These are phyloP conservation scores for Crocallis elinguaria DNA, from an alignment of 2,888 invertebrate genomes.

Conservation along the genomic window DNA sequence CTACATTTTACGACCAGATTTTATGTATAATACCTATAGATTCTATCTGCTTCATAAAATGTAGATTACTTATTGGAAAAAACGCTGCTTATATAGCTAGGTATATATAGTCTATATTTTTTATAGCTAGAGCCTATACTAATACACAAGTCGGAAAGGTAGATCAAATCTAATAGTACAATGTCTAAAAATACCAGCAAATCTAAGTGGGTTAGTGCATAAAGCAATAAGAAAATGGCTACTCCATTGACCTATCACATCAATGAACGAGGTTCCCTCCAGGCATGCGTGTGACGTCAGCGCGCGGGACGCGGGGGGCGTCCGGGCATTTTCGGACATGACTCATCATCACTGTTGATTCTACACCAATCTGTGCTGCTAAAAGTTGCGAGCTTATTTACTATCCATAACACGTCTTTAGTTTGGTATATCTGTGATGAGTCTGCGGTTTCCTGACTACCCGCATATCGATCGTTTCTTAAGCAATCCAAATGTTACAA, in stretches of 20 bases:
- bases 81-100: too few relatives aligned
- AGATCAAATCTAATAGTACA: background rate
- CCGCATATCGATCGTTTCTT: constrained; percentile 21
- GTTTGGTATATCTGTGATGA: background rate
- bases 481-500: background rate
- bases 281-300: constrained; percentile 63
- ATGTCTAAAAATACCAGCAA: constrained; percentile 14
- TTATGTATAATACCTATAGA: too few relatives aligned
- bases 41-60: too few relatives aligned
- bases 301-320: constrained; percentile 38
- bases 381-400: constrained; percentile 14
- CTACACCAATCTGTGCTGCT: constrained; percentile 1
- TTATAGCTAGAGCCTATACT: background rate
- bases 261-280: constrained; percentile 50
- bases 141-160: background rate
- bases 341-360: constrained; percentile 26
- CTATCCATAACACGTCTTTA: background rate
- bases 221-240: constrained; percentile 39
- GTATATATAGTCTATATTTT: too few relatives aligned
- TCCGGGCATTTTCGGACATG: constrained; percentile 28
- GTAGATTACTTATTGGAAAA: too few relatives aligned
- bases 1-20: too few relatives aligned
- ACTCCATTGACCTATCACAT: constrained; percentile 51
- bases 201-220: constrained; percentile 36
- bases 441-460: constrained; percentile 7